Evolutionary conservation across 2,113 vertebrate genomes (phyloP).

Genomic region (Rhadina sibilatrix): DNA sequence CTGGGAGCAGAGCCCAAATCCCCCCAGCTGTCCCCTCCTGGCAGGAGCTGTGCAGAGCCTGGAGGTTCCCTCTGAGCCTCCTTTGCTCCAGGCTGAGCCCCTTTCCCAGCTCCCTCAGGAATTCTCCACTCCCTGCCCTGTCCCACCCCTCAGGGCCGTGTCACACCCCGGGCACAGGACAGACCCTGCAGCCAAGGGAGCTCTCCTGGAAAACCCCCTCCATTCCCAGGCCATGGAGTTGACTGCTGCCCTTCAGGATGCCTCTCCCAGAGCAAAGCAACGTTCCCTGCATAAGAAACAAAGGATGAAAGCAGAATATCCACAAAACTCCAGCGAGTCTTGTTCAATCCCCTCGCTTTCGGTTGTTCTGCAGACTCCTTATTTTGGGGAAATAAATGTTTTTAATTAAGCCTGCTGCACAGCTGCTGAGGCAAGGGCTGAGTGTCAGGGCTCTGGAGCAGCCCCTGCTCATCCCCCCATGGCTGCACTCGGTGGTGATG

Average conservation of each 20-base stretch:
- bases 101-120: not conserved
- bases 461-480: not conserved
- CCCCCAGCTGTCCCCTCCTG: not conserved
- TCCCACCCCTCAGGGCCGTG: not conserved
- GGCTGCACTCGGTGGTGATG: not conserved
- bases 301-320: not conserved
- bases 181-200: accelerated
- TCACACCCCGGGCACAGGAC: not conserved
- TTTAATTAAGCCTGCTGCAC: not conserved
- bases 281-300: not conserved
- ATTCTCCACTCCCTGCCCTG: not conserved
- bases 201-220: not conserved
- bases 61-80: not conserved
- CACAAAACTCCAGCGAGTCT: not conserved
- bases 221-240: not conserved
- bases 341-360: not conserved
- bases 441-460: not conserved
- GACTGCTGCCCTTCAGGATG: accelerated
- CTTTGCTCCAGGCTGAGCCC: not conserved
- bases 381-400: not conserved
- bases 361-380: not conserved
- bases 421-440: not conserved
- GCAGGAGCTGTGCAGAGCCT: not conserved
- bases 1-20: no score
- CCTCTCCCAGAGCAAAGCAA: not conserved